Conservation (phyloP, 2,797 vertebrate genomes). For the Pampus argenteus region DNA sequence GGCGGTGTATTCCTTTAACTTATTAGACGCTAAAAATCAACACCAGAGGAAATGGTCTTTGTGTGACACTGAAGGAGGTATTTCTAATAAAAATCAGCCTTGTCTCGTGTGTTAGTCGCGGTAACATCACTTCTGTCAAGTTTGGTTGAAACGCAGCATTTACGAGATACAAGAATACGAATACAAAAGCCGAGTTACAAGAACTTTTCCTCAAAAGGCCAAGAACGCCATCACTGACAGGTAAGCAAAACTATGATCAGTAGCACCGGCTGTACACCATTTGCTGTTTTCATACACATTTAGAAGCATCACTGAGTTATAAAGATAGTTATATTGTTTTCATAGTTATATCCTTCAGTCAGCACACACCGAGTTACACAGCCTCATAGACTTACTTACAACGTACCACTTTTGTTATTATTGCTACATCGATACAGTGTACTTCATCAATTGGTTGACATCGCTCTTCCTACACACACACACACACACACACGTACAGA, state of each 20-base stretch:
- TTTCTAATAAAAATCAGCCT: constrained; percentile 35
- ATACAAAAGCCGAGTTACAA: constrained; percentile 37
- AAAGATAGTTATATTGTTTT: constrained; percentile 13
- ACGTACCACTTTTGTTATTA: constrained; percentile 24
- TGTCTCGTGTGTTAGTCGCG: constrained; percentile 8
- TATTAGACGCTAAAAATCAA: no score
- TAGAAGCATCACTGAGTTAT: constrained; percentile 38
- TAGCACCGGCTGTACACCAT: constrained; percentile 38
- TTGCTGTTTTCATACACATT: constrained; percentile 22
- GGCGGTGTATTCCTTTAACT: no score
- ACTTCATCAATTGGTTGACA: constrained; percentile 11
- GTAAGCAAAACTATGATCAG: constrained; percentile 26
- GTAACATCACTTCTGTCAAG: neutral
- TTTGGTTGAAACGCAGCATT: constrained; percentile 50
- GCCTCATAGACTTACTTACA: constrained; percentile 3
- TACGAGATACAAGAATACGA: constrained; percentile 16
- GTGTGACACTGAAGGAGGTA: constrained; percentile 19
- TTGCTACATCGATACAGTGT: constrained; percentile 56
- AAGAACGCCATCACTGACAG: constrained; percentile 28
- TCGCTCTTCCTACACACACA: constrained; percentile 15
- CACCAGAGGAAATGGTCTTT: no score
- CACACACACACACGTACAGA: constrained; percentile 13
- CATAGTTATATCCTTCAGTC: constrained; percentile 30
- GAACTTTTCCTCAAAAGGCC: constrained; percentile 43
- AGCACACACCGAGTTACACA: neutral